Conservation (phyloP, 1,140 invertebrate genomes). For the Drosophila virilis region DNA sequence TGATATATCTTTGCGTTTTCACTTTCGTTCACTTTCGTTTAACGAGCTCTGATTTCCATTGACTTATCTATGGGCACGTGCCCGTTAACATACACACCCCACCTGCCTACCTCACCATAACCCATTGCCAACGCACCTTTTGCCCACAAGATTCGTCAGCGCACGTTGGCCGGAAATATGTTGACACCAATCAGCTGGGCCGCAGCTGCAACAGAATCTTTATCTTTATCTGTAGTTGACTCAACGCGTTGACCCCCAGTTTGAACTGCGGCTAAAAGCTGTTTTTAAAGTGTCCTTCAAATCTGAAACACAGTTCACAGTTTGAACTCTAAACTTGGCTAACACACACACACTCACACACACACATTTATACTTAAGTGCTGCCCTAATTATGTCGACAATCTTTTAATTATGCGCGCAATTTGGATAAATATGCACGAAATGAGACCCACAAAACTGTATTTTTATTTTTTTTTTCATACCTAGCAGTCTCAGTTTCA, state of each 20-base stretch:
- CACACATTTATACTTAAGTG: slow-evolving; percentile 1
- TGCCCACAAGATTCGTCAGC: not conserved
- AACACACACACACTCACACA: slow-evolving; percentile 12
- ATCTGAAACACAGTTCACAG: not conserved
- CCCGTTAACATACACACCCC: slow-evolving; percentile 20
- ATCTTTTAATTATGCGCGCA: slow-evolving; percentile 72
- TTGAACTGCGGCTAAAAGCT: not conserved
- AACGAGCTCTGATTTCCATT: slow-evolving; percentile 55
- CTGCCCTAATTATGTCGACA: slow-evolving; percentile 64
- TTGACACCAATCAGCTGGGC: slow-evolving; percentile 20
- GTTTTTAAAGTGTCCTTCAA: slow-evolving; percentile 33
- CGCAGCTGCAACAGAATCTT: slow-evolving; percentile 35
- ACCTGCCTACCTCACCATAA: not conserved
- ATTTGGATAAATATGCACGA: slow-evolving; percentile 58
- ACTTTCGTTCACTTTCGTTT: slow-evolving; percentile 66
- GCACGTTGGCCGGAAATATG: slow-evolving; percentile 49
- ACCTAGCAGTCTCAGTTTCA: slow-evolving; percentile 31
- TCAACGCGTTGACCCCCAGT: slow-evolving; percentile 2
- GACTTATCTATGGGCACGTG: slow-evolving; percentile 59
- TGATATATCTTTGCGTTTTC: slow-evolving; percentile 71
- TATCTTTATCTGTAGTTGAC: slow-evolving; percentile 8
- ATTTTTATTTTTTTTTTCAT: slow-evolving; percentile 25
- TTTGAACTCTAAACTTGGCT: slow-evolving; percentile 24
- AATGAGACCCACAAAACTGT: slow-evolving; percentile 53
- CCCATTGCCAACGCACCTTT: not conserved